Percentiles rank a stretch among this genome's conserved stretches.
phyloP scores from a whole-genome alignment of 2,888 invertebrate genomes.

The Deilephila elpenor region DNA sequence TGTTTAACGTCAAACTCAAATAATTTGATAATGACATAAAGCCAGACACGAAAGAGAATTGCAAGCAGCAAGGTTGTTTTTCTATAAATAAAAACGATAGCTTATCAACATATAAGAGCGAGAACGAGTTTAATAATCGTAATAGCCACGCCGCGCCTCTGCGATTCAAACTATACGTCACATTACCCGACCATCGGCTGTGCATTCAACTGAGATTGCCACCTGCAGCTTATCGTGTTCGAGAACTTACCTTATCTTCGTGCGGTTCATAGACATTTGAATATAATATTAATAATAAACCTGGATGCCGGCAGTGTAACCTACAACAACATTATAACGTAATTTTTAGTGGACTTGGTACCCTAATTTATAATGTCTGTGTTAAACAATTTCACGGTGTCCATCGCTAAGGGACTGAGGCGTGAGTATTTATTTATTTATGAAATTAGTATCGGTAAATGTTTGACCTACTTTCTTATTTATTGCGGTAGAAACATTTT shows the following conservation, averaged over 20 bases:
- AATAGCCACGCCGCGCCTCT: constrained; percentile 70
- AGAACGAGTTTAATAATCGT: constrained; percentile 45
- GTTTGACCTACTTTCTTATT: neutral
- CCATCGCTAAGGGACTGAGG: constrained; percentile 68
- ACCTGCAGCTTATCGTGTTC: neutral
- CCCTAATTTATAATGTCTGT: constrained; percentile 64
- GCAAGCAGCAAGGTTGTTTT: constrained; percentile 29
- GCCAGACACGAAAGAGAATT: neutral
- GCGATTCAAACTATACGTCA: constrained; percentile 38
- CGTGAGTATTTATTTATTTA: constrained; percentile 64
- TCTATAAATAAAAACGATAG: constrained; percentile 49
- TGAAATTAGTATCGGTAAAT: neutral
- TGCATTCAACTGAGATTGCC: constrained; percentile 7
- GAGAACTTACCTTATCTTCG: constrained; percentile 12
- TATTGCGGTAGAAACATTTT: no score
- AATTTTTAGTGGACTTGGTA: constrained; percentile 39
- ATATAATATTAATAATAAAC: neutral
- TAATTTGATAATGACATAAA: neutral
- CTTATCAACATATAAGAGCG: constrained; percentile 52
- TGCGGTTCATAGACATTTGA: neutral
- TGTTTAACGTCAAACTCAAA: neutral
- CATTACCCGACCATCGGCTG: neutral
- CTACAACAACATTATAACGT: constrained; percentile 31
- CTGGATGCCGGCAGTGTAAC: constrained; percentile 40
- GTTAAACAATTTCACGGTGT: constrained; percentile 75